Evolutionary conservation across 2,888 invertebrate species (phyloP).

Genomic region (Coremacera marginata): DNA sequence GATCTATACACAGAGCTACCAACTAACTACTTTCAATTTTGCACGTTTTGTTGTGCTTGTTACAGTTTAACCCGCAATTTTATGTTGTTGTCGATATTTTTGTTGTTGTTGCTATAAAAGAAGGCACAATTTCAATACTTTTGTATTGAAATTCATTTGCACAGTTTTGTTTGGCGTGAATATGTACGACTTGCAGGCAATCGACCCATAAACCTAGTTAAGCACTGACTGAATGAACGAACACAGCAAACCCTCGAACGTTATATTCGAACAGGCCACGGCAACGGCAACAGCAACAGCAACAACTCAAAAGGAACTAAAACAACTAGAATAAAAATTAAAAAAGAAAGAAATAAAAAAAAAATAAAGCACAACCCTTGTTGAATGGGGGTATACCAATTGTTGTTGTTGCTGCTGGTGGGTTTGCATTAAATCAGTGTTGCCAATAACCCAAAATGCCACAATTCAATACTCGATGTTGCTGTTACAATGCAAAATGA

Average conservation of each 20-base stretch:
- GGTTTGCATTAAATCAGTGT: conserved; percentile 47
- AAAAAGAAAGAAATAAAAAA: not conserved
- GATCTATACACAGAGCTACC: not conserved
- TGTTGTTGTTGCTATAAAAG: not conserved
- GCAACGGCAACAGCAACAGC: conserved; percentile 22
- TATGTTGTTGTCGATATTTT: conserved; percentile 21
- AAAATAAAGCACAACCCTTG: conserved; percentile 15
- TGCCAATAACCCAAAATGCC: conserved; percentile 47
- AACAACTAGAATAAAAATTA: too few relatives aligned
- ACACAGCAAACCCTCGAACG: conserved; percentile 41
- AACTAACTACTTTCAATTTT: not conserved
- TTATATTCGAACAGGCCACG: conserved; percentile 32
- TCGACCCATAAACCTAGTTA: conserved; percentile 68
- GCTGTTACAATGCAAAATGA: conserved; percentile 18
- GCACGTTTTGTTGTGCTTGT: conserved; percentile 1
- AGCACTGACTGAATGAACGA: conserved; percentile 54
- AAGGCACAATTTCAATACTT: conserved; percentile 35
- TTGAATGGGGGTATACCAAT: not conserved
- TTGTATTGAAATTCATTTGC: conserved; percentile 34
- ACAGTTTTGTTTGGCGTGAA: conserved; percentile 19
- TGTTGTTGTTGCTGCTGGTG: conserved; percentile 26
- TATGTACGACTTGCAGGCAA: conserved; percentile 59
- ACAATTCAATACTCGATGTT: conserved; percentile 35
- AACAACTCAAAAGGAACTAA: not conserved
- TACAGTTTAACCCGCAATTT: conserved; percentile 7